Percentiles rank a stretch among this genome's conserved stretches.
phyloP scores from a whole-genome alignment of 2,797 vertebrate species.

The Nyctalus aviator region DNA sequence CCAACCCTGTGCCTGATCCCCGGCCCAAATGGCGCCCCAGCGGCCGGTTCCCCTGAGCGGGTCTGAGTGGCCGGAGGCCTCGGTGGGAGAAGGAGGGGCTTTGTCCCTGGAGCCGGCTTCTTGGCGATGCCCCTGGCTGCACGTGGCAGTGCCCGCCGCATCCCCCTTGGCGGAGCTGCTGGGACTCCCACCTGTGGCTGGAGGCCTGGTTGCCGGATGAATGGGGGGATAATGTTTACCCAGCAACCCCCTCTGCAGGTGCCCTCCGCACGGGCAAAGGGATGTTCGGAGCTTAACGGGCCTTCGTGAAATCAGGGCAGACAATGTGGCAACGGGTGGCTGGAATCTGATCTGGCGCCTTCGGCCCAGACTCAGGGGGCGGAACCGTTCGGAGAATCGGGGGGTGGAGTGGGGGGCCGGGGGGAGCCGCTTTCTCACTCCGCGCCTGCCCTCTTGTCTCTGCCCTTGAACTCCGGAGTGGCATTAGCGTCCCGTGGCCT shows the following conservation, averaged over 20 bases:
- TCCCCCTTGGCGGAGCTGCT: conserved; percentile 80
- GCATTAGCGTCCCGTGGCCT: fast-evolving
- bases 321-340: conserved; percentile 87
- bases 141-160: conserved; percentile 68
- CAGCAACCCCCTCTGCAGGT: conserved; percentile 89
- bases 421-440: background rate
- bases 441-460: too few relatives aligned
- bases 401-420: too few relatives aligned
- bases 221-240: conserved; percentile 90
- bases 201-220: conserved; percentile 88
- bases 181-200: conserved; percentile 86
- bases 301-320: conserved; percentile 86
- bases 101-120: conserved; percentile 72
- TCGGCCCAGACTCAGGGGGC: conserved; percentile 77
- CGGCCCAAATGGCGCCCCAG: conserved; percentile 89
- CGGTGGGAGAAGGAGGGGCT: conserved; percentile 89
- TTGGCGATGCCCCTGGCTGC: background rate
- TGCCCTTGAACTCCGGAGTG: background rate
- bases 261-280: conserved; percentile 89
- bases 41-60: conserved; percentile 91
- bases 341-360: conserved; percentile 89
- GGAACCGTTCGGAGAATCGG: conserved; percentile 64
- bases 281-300: conserved; percentile 90
- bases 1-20: conserved; percentile 87
- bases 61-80: conserved; percentile 90